Evolutionary conservation across 1,140 invertebrate genomes (phyloP), one percentile per base, ranked within the genome.

Genomic region (Neodiprion fabricii): DNA sequence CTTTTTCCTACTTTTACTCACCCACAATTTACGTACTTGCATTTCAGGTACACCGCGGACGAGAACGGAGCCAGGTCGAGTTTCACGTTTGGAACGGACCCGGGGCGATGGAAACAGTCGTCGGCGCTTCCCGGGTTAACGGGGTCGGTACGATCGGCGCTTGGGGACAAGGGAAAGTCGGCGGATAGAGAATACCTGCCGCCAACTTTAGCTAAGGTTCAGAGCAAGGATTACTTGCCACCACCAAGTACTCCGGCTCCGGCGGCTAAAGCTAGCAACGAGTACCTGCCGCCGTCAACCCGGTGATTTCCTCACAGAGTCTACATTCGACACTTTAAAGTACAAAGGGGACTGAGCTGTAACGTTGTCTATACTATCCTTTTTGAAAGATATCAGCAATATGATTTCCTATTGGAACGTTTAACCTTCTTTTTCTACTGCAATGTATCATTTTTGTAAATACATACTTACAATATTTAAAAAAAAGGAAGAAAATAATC

Each of bases 1-100:
- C 1, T 40, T 40, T 40, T 40, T 40, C 28, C 28, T 40, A 40
- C 28, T 40, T 40, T 40, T 40, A 3, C 28, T 40, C 5, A 40
- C 28, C 28, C 28, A 2, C 28, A 40, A 40, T 40, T 40, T 40
- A 5, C 28, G 28, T 1, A 40, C 28, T 40, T 40, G 28, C 28
- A 40, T 40, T 61, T 7, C 78, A 89, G 87, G 71, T 89, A 88
- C 71, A 81, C 79, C 71, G 87, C 87, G 9, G 87, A 89, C 70
- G 87, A 89, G 74, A 88, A 89, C 68, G 87, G 87, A 7, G 87
- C 85, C 21, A 77, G 80, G 67, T 87, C 87, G 0, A 87, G 87
- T 73, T 89, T 89, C 72, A 84, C 82, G 9, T 83, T 88, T 14
- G 87, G 87, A 14, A 78, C 78, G 4, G 80, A 80, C 5, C 73